These are phyloP conservation scores for Solea senegalensis DNA, from an alignment of 2,113 vertebrate genomes.

Conservation along the genomic window DNA sequence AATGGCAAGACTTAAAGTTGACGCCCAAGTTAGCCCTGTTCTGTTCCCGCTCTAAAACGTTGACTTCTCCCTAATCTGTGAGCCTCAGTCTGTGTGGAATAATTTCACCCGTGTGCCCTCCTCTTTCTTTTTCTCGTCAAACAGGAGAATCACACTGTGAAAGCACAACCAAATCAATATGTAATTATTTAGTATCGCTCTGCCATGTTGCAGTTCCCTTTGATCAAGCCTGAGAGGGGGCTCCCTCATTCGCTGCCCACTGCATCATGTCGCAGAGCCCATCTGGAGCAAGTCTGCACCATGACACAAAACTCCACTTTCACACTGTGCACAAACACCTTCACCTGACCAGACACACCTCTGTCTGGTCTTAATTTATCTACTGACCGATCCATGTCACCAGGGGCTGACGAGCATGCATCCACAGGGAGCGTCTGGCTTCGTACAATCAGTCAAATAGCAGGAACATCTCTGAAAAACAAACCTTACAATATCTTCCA, in stretches of 20 bases:
- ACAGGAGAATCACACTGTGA: conserved; percentile 41
- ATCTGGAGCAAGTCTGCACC: conserved; percentile 73
- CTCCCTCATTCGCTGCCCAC: conserved; percentile 68
- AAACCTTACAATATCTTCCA: conserved; percentile 76
- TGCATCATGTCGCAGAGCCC: conserved; percentile 81
- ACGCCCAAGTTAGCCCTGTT: neutral
- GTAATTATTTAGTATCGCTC: conserved; percentile 86
- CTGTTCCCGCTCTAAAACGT: conserved; percentile 12
- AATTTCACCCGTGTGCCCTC: conserved; percentile 46
- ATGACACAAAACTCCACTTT: conserved; percentile 57
- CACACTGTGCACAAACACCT: conserved; percentile 50
- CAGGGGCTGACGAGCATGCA: conserved; percentile 42
- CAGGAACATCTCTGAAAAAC: conserved; percentile 60
- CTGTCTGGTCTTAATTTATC: conserved; percentile 71
- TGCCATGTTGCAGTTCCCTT: conserved; percentile 83
- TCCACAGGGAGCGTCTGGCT: conserved; percentile 48
- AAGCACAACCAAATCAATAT: conserved; percentile 82
- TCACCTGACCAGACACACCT: conserved; percentile 74
- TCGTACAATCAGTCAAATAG: conserved; percentile 59
- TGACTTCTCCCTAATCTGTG: conserved; percentile 42
- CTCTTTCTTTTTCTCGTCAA: conserved; percentile 42
- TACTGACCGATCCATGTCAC: conserved; percentile 58
- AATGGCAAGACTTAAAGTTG: neutral
- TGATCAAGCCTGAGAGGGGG: conserved; percentile 84
- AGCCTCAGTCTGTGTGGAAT: conserved; percentile 42